phyloP scores from a whole-genome alignment of 2,113 vertebrate species.

The Bufo gargarizans region DNA sequence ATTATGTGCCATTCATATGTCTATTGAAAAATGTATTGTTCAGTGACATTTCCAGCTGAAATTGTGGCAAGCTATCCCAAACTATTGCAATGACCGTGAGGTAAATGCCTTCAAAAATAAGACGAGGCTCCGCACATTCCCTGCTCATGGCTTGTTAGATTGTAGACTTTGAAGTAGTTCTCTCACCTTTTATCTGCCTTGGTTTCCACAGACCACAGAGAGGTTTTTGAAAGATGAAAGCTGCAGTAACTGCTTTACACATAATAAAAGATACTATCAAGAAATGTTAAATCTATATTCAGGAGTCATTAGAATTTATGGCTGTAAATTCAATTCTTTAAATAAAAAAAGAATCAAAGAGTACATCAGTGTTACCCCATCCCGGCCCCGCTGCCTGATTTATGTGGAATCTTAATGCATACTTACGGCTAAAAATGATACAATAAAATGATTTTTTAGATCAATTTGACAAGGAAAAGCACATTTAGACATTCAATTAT shows the following conservation, averaged over 20 bases:
- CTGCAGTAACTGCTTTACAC: background rate
- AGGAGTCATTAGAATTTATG: constrained; percentile 16
- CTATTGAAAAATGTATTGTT: background rate
- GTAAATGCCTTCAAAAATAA: background rate
- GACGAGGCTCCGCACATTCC: background rate
- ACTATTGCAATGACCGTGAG: background rate
- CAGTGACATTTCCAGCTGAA: background rate
- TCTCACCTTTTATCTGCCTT: background rate
- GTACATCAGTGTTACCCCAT: background rate
- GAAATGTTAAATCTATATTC: constrained; percentile 23
- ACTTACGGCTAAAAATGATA: constrained; percentile 11
- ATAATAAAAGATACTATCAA: constrained; percentile 16
- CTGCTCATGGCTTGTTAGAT: background rate
- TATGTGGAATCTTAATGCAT: background rate
- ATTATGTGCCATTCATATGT: background rate
- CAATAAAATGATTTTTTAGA: background rate
- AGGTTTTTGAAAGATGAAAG: constrained; percentile 23
- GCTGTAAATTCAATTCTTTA: constrained; percentile 5
- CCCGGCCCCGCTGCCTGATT: background rate
- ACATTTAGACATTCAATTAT: background rate
- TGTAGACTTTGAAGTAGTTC: constrained; percentile 23
- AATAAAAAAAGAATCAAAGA: constrained; percentile 20
- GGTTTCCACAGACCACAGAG: constrained; percentile 12
- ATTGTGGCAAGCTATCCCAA: background rate
- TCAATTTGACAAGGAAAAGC: background rate